Evolutionary conservation across 2,113 vertebrate species (phyloP), one percentile per base, ranked within the genome.

Genomic region (Aspiorhynchus laticeps): DNA sequence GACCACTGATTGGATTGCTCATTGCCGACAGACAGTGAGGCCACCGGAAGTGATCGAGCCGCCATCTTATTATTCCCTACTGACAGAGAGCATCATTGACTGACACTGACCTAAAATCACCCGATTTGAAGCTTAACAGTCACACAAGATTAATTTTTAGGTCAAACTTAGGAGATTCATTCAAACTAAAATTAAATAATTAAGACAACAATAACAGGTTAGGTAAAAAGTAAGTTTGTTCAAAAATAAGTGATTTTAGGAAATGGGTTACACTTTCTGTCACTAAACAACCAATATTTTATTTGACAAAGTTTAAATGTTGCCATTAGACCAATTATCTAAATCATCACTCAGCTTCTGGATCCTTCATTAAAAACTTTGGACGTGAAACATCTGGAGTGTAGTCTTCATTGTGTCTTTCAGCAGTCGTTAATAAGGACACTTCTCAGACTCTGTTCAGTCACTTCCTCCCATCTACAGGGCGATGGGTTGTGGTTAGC

Each of bases 391-490:
- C 31, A 76, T 82, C n/a, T 41, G 14, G 38, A 84, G 33, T 31
- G 8, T 75, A 53, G 14, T 46, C 65, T 80, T 43, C 43, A 41
- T 59, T 15, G 36, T 48, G 28, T 78, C n/a, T 77, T 77, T 85
- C 38, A 65, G n/a, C 59, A n/a, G 75, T 48, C 21, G n/a, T 77
- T 59, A 38, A 77, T 79, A 80, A 86, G 69, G 69, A 63, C 65
- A 43, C 56, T 67, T 74, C 63, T 78, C 71, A 41, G 43, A 78
- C 43, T 85, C 41, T 24, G 43, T 85, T 28, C 12, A 38, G 63
- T 80, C 33, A 14, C 41, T 74, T 43, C 17, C 28, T 87, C 80
- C 61, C 79, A 78, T 73, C 71, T 61, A 83, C 80, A 79, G 79
- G 79, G 14, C 28, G 19, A 41, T 33, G 31, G 51, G 77, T n/a